Evolutionary conservation across 2,113 vertebrate species (phyloP).

Genomic region (Pelodiscus sinensis): DNA sequence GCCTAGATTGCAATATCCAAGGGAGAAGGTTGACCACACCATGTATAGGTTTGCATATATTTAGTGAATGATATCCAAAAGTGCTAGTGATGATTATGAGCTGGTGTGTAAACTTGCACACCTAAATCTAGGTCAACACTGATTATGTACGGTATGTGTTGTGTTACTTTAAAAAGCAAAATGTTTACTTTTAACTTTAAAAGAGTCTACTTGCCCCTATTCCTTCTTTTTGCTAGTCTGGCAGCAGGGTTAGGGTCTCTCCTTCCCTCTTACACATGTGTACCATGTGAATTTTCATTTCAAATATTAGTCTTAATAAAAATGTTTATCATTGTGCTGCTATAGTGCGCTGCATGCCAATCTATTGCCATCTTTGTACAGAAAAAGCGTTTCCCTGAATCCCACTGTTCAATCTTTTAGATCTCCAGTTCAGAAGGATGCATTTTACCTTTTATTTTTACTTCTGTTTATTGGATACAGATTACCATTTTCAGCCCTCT

Average conservation of each 20-base stretch:
- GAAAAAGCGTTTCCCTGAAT: not conserved
- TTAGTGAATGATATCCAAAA: not conserved
- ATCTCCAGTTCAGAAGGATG: conserved; percentile 11
- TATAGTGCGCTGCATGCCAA: not conserved
- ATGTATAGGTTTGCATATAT: not conserved
- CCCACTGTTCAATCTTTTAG: not conserved
- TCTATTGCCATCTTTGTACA: not conserved
- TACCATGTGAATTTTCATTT: too few relatives aligned
- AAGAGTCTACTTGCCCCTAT: too few relatives aligned
- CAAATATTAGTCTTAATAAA: too few relatives aligned
- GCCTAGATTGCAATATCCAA: not conserved
- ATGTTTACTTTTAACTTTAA: too few relatives aligned
- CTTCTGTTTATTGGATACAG: not conserved
- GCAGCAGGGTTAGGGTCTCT: too few relatives aligned
- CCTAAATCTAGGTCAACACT: too few relatives aligned
- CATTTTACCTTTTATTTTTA: conserved; percentile 64
- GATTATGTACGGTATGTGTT: too few relatives aligned
- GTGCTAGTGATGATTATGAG: not conserved
- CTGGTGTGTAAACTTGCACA: not conserved
- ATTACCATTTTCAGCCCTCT: conserved; percentile 49
- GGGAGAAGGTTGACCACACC: not conserved
- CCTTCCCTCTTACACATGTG: too few relatives aligned
- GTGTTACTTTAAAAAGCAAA: too few relatives aligned
- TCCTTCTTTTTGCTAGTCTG: too few relatives aligned
- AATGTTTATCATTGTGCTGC: not conserved